Percentiles rank a stretch among this genome's conserved stretches.
Conservation (phyloP, 2,888 invertebrate species). For the Lasioglossum oenotherae region DNA sequence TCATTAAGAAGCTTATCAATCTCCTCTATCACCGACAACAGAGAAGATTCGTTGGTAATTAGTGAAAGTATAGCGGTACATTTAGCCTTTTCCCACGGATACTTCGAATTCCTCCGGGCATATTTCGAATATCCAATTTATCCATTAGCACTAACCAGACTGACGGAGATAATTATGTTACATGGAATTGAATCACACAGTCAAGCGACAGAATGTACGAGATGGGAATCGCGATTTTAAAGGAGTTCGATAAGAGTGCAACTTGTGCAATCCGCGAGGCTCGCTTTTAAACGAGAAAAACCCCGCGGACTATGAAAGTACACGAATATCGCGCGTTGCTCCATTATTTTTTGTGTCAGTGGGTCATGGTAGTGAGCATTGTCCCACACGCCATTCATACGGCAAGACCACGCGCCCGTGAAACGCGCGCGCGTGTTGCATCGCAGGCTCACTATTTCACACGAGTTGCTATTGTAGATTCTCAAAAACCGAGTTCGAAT, state of each 20-base stretch:
- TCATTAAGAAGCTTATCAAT: conserved; percentile 13
- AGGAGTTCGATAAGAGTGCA: background rate
- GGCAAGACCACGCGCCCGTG: conserved; percentile 55
- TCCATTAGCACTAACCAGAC: conserved; percentile 30
- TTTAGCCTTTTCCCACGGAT: conserved; percentile 38
- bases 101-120: conserved; percentile 48
- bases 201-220: background rate
- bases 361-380: conserved; percentile 78
- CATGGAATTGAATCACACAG: background rate
- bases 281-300: background rate
- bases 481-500: background rate
- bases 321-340: conserved; percentile 53
- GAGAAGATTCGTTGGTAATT: conserved; percentile 39
- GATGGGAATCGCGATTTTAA: background rate
- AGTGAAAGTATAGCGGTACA: conserved; percentile 65
- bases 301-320: conserved; percentile 22
- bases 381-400: conserved; percentile 70
- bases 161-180: background rate
- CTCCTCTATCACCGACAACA: background rate
- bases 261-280: background rate
- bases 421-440: conserved; percentile 55
- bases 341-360: conserved; percentile 77
- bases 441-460: background rate
- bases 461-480: background rate
- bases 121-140: conserved; percentile 43